Percentiles rank a stretch among this genome's conserved stretches.
These are phyloP conservation scores for Trichogramma dendrolimi DNA, from an alignment of 2,888 invertebrate species.

Conservation along the genomic window DNA sequence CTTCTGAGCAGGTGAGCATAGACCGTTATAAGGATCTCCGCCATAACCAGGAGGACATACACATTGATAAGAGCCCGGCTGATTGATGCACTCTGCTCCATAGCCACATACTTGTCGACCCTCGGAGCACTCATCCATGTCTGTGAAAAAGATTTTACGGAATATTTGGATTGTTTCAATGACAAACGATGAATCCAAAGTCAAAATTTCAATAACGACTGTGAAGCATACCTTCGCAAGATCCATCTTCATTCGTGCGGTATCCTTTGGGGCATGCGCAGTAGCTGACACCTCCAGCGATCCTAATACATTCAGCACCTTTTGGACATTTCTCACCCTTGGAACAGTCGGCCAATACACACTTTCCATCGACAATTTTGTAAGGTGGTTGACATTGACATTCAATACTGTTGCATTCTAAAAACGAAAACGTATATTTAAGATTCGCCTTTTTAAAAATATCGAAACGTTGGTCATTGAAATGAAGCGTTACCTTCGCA, in stretches of 20 bases:
- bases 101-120: conserved; percentile 75
- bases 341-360: conserved; percentile 79
- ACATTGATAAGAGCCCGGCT: conserved; percentile 73
- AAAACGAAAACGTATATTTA: background rate
- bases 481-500: conserved; percentile 61
- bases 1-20: conserved; percentile 78
- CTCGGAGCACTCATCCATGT: conserved; percentile 79
- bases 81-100: conserved; percentile 82
- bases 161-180: conserved; percentile 8
- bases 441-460: background rate
- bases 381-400: conserved; percentile 87
- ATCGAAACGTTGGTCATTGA: background rate
- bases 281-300: conserved; percentile 85
- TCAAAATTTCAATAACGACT: background rate
- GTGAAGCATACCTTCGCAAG: conserved; percentile 61
- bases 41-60: conserved; percentile 76
- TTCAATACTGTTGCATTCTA: conserved; percentile 73
- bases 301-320: conserved; percentile 86
- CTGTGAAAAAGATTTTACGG: conserved; percentile 42
- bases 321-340: conserved; percentile 75
- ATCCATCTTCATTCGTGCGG: conserved; percentile 70
- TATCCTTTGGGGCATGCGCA: conserved; percentile 89
- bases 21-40: conserved; percentile 76
- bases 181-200: conserved; percentile 1
- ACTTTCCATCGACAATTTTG: conserved; percentile 76